A percentile compares a stretch with the other conserved stretches of the same genome.
Evolutionary conservation across 2,113 vertebrate species (phyloP).

Genomic region (Delphinapterus leucas): DNA sequence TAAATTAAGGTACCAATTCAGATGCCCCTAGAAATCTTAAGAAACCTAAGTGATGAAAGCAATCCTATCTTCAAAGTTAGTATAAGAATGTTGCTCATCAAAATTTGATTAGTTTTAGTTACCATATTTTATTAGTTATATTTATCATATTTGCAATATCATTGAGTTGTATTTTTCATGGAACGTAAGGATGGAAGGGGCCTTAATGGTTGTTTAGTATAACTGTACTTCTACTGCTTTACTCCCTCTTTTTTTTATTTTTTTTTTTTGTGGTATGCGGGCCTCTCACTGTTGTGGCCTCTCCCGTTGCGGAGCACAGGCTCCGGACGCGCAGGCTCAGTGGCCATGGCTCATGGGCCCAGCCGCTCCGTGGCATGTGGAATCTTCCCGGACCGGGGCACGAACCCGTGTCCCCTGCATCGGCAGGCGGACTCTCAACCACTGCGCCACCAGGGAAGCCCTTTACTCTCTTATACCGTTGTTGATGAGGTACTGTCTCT

Average conservation of each 20-base stretch:
- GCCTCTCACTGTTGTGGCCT: too few species aligned
- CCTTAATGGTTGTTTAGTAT: neutral
- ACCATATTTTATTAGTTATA: neutral
- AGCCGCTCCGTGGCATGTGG: too few species aligned
- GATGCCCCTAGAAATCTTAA: neutral
- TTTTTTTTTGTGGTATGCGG: too few species aligned
- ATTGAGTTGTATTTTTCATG: neutral
- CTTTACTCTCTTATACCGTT: neutral
- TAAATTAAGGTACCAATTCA: conserved; percentile 25
- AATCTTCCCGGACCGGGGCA: too few species aligned
- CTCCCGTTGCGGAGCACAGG: too few species aligned
- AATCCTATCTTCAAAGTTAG: neutral
- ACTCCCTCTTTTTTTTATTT: neutral
- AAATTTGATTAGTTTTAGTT: conserved; percentile 6
- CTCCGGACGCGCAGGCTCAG: too few species aligned
- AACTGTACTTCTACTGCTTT: neutral
- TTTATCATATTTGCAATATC: neutral
- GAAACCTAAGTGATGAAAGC: neutral
- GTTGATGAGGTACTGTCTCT: neutral
- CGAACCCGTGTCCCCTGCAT: too few species aligned
- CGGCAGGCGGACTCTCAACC: too few species aligned
- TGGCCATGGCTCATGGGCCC: too few species aligned
- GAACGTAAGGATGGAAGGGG: neutral
- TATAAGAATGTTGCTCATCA: neutral
- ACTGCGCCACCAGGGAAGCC: too few species aligned